Conservation (phyloP, 2,888 invertebrate genomes). For the Andrena fulva region DNA sequence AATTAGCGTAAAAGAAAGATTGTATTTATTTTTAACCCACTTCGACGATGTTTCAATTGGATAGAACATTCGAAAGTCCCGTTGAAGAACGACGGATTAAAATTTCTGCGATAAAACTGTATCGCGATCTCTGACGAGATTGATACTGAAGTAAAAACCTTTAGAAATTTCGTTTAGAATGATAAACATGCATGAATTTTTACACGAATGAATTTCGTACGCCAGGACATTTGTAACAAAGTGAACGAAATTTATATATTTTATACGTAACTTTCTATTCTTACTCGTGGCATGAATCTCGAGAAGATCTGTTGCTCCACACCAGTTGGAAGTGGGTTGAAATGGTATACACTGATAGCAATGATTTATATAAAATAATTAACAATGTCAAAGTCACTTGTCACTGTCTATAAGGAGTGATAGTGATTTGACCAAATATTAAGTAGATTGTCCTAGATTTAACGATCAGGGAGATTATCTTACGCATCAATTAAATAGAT, state of each 20-base stretch:
- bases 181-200: background rate
- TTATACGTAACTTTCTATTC: slow-evolving; percentile 2
- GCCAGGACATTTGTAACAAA: background rate
- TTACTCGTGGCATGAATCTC: slow-evolving; percentile 11
- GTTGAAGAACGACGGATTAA: background rate
- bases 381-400: slow-evolving; percentile 55
- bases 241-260: slow-evolving; percentile 13
- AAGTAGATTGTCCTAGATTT: slow-evolving; percentile 48
- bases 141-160: background rate
- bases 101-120: background rate
- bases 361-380: slow-evolving; percentile 51
- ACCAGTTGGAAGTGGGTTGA: slow-evolving; percentile 56
- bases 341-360: slow-evolving; percentile 39
- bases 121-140: slow-evolving; percentile 2
- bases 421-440: slow-evolving; percentile 69
- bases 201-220: background rate
- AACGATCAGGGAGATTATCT: slow-evolving; percentile 67
- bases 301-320: slow-evolving; percentile 25
- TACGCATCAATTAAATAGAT: slow-evolving; percentile 38
- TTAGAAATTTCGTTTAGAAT: background rate
- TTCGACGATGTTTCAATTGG: slow-evolving; percentile 33
- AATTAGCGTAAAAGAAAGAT: slow-evolving; percentile 49
- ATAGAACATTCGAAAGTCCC: background rate
- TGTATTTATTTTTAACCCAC: slow-evolving; percentile 69
- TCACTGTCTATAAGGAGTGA: slow-evolving; percentile 47